A percentile compares a stretch with the other conserved stretches of the same genome.
Evolutionary conservation across 35 echinoderm and acorn worm genomes (phyloP).

Genomic region (Strongylocentrotus purpuratus): DNA sequence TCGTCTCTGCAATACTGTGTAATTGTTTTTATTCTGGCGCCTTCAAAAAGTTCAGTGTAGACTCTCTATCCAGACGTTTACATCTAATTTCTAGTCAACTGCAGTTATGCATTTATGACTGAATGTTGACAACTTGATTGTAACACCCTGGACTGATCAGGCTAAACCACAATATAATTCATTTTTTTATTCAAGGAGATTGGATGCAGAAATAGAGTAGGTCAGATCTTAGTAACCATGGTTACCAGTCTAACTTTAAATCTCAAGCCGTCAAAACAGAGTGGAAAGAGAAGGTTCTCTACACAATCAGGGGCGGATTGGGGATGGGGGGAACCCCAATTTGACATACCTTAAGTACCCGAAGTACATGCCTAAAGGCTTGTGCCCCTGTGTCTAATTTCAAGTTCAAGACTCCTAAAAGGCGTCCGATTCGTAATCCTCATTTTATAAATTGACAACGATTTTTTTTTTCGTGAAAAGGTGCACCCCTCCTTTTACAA

Average conservation of each 20-base stretch:
- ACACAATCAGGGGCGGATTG: not conserved
- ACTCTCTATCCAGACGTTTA: not conserved
- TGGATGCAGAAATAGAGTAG: no score
- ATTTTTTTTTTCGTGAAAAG: no score
- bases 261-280: no score
- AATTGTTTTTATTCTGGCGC: slow-evolving; percentile 37
- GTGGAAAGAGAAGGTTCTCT: no score
- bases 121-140: not conserved
- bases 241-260: no score
- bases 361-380: no score
- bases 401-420: no score
- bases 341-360: no score
- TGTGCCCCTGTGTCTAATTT: not conserved
- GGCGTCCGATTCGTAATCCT: no score
- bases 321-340: not conserved
- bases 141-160: not conserved
- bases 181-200: not conserved
- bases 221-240: no score
- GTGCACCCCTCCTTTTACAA: not conserved
- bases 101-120: not conserved
- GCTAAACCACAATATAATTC: not conserved
- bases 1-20: slow-evolving; percentile 12
- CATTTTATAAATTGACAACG: no score
- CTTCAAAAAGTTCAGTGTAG: not conserved
- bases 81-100: not conserved